Base-by-base conservation (phyloP, 2,888 invertebrate species). In the Catocala nupta region DNA sequence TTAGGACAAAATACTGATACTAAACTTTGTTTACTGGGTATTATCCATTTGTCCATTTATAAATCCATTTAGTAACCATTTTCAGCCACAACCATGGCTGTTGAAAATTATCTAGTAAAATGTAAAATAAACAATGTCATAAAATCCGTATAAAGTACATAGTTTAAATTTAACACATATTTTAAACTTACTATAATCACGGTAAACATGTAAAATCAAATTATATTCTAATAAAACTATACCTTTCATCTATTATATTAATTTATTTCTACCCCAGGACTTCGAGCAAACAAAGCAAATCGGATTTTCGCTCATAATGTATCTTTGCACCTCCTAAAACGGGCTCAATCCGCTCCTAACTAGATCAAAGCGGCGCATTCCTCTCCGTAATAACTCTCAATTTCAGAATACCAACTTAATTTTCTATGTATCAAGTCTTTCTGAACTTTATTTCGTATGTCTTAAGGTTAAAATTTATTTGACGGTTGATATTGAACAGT, bases 351-450 rank as follows among this genome's bases (percentile, higher is more conserved):
- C 77, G 65, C 71, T 76, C 58, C 66, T 83, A 85, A 83, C 75
- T 71, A 80, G 86, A 88, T 89, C 87, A 88, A 89, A 89, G 86
- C 78, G 65, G 56, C 77, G 77, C 83, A 87, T 86, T 83, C 84
- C 86, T 63, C 76, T 71, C 82, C 76, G 75, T 84, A 88, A 90
- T 90, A 88, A 84, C 85, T 79, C 66, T 76, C 72, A 88, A 88
- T 88, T 85, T 86, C 65, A 42, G 63, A 70, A 65, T 67, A 55
- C 69, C 80, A 71, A 78, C 66, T 60, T 67, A 75, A 72, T 59
- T 55, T 63, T 49, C 8, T 0, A 16, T 16, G 1, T 11, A 25
- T 11, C 34, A 12, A 5, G 9, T 2, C 11, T 61, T 57, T 63
- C 59, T 55, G 11, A 10, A 48, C 58, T 54, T 50, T 66, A 47